Evolutionary conservation across 2,797 vertebrate genomes (phyloP).

Genomic region (Karalla daura): DNA sequence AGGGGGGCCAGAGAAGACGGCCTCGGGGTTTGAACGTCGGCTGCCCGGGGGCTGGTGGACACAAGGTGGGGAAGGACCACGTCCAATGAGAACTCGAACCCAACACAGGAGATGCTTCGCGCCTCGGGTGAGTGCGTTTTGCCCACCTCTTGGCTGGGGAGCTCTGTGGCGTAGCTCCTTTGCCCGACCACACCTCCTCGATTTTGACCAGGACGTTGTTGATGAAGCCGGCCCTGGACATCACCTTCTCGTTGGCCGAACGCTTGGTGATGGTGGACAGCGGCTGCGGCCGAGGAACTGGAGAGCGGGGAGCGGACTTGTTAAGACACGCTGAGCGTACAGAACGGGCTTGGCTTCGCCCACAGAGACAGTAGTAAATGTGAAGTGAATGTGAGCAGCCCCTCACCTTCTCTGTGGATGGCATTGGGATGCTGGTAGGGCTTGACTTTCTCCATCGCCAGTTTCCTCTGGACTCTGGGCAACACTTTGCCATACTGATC

Average conservation of each 20-base stretch:
- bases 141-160: conserved; percentile 83
- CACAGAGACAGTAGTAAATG: neutral
- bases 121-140: no score
- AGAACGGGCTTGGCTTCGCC: no score
- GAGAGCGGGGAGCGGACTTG: conserved; percentile 10
- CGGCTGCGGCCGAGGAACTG: conserved; percentile 90
- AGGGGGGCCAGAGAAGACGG: conserved; percentile 65
- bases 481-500: conserved; percentile 92
- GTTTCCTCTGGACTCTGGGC: conserved; percentile 90
- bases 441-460: conserved; percentile 89
- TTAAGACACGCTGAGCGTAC: no score
- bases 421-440: conserved; percentile 87
- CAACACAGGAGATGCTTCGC: no score
- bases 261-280: conserved; percentile 90
- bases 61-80: neutral
- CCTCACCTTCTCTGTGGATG: conserved; percentile 87
- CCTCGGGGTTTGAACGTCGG: conserved; percentile 60
- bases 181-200: conserved; percentile 90
- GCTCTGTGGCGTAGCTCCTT: conserved; percentile 70
- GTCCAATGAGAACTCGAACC: no score
- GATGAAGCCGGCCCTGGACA: conserved; percentile 91
- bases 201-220: conserved; percentile 92
- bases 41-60: conserved; percentile 73
- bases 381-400: neutral
- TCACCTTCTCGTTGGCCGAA: conserved; percentile 83